phyloP scores from a whole-genome alignment of 2,888 invertebrate species.

The Drosophila pseudotalamancana region DNA sequence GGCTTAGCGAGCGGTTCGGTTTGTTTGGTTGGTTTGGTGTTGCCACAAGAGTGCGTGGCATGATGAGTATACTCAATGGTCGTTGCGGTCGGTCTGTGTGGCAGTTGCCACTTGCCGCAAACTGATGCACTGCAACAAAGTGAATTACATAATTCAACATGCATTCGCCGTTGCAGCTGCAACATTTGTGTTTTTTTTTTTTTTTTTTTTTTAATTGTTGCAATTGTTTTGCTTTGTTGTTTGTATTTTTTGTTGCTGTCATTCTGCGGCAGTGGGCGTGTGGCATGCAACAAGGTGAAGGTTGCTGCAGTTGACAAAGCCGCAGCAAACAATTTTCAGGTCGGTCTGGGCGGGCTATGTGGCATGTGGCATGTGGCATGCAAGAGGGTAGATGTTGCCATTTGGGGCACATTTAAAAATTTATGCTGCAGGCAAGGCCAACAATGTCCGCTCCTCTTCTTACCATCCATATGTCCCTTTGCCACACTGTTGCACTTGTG shows the following conservation, averaged over 20 bases:
- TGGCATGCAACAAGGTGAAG: slow-evolving; percentile 70
- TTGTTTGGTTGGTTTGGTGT: neutral
- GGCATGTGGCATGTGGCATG: neutral
- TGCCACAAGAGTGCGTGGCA: slow-evolving; percentile 62
- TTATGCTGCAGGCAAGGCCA: slow-evolving; percentile 67
- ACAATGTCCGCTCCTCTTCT: neutral
- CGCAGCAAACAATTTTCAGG: slow-evolving; percentile 53
- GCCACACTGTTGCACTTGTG: slow-evolving; percentile 6
- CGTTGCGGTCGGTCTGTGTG: slow-evolving; percentile 43
- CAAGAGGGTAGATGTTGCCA: slow-evolving; percentile 7
- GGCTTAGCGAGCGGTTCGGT: slow-evolving; percentile 16
- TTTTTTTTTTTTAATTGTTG: slow-evolving; percentile 16
- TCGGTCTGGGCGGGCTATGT: neutral
- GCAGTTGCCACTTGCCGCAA: slow-evolving; percentile 33
- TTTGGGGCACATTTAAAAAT: slow-evolving; percentile 72
- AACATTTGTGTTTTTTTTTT: slow-evolving; percentile 12
- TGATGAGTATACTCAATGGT: slow-evolving; percentile 62
- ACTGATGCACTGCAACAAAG: slow-evolving; percentile 37
- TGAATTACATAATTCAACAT: slow-evolving; percentile 46
- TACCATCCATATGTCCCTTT: neutral
- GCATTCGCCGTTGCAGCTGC: slow-evolving; percentile 14
- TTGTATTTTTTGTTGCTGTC: slow-evolving; percentile 15
- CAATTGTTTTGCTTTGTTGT: slow-evolving; percentile 26
- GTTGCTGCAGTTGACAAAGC: slow-evolving; percentile 77
- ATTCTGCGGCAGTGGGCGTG: slow-evolving; percentile 22